Conservation (phyloP, 2,888 invertebrate species). For the Chloroclystis v-ata region DNA sequence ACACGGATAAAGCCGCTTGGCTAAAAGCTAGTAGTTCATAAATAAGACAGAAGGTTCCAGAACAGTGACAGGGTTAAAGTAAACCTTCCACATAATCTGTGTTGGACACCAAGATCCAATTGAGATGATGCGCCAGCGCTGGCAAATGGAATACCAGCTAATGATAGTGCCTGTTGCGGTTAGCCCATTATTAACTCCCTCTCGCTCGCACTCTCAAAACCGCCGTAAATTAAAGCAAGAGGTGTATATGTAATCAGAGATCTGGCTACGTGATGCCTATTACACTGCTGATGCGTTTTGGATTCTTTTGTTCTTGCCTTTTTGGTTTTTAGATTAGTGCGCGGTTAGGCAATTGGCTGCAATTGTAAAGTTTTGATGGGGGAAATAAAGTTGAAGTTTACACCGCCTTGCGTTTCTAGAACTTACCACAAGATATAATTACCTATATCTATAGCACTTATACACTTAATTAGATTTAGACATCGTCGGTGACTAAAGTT, state of each 20-base stretch:
- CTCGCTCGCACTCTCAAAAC: conserved; percentile 55
- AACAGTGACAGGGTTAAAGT: conserved; percentile 1
- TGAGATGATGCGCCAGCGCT: conserved; percentile 29
- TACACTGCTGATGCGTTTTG: conserved; percentile 67
- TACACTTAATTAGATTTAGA: too few species aligned
- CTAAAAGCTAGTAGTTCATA: not conserved
- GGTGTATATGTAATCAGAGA: conserved; percentile 48
- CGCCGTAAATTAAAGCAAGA: conserved; percentile 61
- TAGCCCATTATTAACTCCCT: conserved; percentile 66
- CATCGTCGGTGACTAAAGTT: too few species aligned
- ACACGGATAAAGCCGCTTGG: not conserved
- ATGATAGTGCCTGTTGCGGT: conserved; percentile 70
- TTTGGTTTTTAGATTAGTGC: conserved; percentile 58
- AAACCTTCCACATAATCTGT: conserved; percentile 6
- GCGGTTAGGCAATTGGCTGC: conserved; percentile 46
- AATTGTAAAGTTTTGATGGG: conserved; percentile 19
- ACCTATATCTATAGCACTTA: too few species aligned
- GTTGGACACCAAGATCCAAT: conserved; percentile 20
- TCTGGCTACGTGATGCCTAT: conserved; percentile 75
- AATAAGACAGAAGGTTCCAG: not conserved
- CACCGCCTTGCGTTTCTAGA: too few species aligned
- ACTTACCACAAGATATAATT: too few species aligned
- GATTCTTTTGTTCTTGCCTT: conserved; percentile 59
- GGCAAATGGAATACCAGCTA: conserved; percentile 61
- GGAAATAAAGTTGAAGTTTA: not conserved